phyloP scores from a whole-genome alignment of 2,888 invertebrate species.

The Himalopsyche anomala region DNA sequence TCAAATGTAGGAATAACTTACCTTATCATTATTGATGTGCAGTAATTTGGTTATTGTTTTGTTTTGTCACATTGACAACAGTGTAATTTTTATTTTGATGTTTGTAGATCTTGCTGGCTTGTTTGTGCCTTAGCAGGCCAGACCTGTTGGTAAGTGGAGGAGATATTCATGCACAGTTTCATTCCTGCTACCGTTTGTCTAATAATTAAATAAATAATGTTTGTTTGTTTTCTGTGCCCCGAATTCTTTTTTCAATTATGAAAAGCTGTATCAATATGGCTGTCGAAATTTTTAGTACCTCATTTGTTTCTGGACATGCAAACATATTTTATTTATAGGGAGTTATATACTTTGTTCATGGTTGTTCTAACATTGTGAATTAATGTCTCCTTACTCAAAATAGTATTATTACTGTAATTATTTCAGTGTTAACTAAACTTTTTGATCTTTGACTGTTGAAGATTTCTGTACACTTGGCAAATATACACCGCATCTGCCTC shows the following conservation, averaged over 20 bases:
- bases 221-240: slow-evolving; percentile 53
- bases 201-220: slow-evolving; percentile 59
- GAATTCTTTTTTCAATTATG: slow-evolving; percentile 41
- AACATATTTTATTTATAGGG: slow-evolving; percentile 61
- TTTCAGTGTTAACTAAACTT: slow-evolving; percentile 54
- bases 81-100: slow-evolving; percentile 70
- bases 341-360: slow-evolving; percentile 41
- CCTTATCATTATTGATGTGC: background rate
- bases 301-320: slow-evolving; percentile 51
- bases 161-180: slow-evolving; percentile 63
- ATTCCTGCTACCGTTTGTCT: slow-evolving; percentile 52
- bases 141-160: slow-evolving; percentile 83
- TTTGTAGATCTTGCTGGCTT: slow-evolving; percentile 85
- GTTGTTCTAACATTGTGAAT: slow-evolving; percentile 54
- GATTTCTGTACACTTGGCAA: slow-evolving; percentile 64
- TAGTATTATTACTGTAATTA: slow-evolving; percentile 17
- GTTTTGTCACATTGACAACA: slow-evolving; percentile 51
- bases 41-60: slow-evolving; percentile 11
- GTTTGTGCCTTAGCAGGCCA: slow-evolving; percentile 85
- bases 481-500: slow-evolving; percentile 61
- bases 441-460: slow-evolving; percentile 51
- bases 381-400: slow-evolving; percentile 47
- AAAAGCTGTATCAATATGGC: slow-evolving; percentile 19
- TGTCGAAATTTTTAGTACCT: slow-evolving; percentile 28
- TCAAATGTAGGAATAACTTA: background rate